Evolutionary conservation across 2,113 vertebrate species (phyloP).

Genomic region (Prolemur simus): DNA sequence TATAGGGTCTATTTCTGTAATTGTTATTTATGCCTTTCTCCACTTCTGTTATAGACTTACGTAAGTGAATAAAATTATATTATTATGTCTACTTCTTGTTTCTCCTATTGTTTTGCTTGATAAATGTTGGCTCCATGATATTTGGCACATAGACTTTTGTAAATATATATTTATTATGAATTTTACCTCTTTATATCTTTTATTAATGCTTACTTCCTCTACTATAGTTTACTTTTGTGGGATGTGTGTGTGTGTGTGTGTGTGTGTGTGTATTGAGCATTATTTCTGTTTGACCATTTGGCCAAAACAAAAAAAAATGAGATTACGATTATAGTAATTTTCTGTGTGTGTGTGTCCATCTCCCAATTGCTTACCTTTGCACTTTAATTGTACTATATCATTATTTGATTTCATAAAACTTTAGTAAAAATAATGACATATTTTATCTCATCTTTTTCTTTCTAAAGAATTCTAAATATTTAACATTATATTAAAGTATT

Average conservation of each 20-base stretch:
- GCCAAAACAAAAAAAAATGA: neutral
- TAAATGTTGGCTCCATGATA: neutral
- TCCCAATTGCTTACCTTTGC: neutral
- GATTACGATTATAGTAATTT: neutral
- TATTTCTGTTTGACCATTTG: neutral
- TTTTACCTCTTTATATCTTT: neutral
- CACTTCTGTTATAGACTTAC: neutral
- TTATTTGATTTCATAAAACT: neutral
- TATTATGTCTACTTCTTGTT: neutral
- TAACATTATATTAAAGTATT: neutral
- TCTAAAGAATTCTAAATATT: conserved; percentile 24
- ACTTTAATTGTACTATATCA: neutral
- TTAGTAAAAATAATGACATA: neutral
- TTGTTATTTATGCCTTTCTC: neutral
- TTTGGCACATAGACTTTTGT: neutral
- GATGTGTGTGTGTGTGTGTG: neutral
- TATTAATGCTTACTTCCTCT: neutral
- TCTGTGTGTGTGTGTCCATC: neutral
- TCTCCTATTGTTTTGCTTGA: neutral
- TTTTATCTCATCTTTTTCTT: neutral
- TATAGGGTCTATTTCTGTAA: neutral
- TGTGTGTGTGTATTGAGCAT: neutral
- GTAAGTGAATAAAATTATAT: neutral
- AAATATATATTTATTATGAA: neutral
- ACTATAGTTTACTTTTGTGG: neutral